phyloP scores from a whole-genome alignment of 2,888 invertebrate species.

The Siphlonurus alternatus region DNA sequence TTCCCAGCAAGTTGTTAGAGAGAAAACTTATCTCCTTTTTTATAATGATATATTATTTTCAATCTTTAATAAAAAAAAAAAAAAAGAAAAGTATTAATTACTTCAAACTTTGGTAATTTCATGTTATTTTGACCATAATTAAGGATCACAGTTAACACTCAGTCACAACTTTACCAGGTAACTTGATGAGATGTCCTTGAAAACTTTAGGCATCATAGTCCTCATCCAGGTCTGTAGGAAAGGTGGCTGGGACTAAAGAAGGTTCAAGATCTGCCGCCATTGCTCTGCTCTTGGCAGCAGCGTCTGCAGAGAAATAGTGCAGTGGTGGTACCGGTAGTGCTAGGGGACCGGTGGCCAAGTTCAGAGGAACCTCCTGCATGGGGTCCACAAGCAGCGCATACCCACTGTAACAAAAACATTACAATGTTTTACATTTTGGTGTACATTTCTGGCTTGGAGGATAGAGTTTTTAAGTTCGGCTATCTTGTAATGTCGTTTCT shows the following conservation, averaged over 20 bases:
- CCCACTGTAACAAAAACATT: background rate
- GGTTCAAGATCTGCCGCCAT: no score
- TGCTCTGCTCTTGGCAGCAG: background rate
- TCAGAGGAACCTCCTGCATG: constrained; percentile 17
- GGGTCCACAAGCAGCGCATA: background rate
- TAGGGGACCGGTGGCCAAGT: constrained; percentile 24
- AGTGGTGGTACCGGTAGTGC: constrained; percentile 21
- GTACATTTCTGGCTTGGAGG: constrained; percentile 18
- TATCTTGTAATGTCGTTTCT: no score
- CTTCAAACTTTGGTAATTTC: no score
- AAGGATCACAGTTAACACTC: background rate
- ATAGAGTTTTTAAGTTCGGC: no score
- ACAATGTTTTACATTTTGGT: constrained; percentile 16
- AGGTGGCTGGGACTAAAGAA: background rate
- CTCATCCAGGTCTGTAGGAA: constrained; percentile 23
- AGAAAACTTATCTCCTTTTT: background rate
- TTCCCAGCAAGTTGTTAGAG: background rate
- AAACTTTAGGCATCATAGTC: constrained; percentile 27
- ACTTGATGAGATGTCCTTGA: background rate
- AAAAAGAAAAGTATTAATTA: no score
- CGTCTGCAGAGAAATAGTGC: background rate
- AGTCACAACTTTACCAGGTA: background rate
- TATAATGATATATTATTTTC: background rate
- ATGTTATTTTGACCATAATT: background rate
- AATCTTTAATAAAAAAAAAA: background rate